These are phyloP conservation scores for Puma concolor DNA, from an alignment of 2,113 vertebrate species.

Conservation along the genomic window DNA sequence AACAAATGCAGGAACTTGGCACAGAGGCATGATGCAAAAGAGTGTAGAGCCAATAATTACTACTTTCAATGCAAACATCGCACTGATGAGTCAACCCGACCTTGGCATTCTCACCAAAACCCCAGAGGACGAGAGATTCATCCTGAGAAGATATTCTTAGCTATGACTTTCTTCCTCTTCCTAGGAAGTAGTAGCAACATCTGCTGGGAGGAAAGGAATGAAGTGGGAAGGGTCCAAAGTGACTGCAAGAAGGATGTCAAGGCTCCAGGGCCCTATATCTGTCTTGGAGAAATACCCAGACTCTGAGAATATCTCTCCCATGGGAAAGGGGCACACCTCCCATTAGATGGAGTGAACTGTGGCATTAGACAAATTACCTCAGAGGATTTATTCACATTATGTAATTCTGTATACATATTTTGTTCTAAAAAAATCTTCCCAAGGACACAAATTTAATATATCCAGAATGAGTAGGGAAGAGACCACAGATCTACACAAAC, in stretches of 20 bases:
- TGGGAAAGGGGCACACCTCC: neutral
- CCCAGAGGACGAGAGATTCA: neutral
- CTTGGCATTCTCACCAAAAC: neutral
- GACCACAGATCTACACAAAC: neutral
- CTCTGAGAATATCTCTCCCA: neutral
- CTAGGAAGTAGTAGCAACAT: neutral
- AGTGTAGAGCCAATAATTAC: neutral
- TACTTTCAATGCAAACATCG: neutral
- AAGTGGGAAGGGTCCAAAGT: neutral
- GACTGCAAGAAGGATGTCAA: neutral
- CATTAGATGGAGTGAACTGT: neutral
- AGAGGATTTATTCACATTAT: neutral
- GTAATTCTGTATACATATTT: neutral
- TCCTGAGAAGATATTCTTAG: neutral
- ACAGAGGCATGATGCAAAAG: neutral
- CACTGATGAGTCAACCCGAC: neutral
- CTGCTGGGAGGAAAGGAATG: neutral
- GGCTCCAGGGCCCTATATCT: neutral
- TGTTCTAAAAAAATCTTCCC: neutral
- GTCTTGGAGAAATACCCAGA: neutral
- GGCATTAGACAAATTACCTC: neutral
- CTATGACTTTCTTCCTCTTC: neutral
- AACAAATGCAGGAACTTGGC: neutral
- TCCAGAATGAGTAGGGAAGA: neutral
- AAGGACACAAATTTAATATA: neutral